A percentile compares a stretch with the other conserved stretches of the same genome.
Conservation (phyloP, 2,113 vertebrate species). For the Trochalopteron elliotii region DNA sequence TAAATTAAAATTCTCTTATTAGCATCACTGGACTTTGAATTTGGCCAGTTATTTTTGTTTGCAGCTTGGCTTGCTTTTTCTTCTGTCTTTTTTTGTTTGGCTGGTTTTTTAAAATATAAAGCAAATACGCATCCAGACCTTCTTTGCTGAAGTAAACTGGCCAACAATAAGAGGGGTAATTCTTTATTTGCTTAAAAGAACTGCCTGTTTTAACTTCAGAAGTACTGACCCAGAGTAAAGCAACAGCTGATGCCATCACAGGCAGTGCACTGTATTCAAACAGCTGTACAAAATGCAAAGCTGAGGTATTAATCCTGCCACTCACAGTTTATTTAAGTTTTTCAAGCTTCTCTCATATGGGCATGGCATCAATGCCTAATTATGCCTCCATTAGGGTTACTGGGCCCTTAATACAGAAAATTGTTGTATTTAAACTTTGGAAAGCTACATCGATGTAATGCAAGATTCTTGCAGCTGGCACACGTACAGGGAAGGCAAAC, state of each 20-base stretch:
- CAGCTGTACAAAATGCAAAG: conserved; percentile 53
- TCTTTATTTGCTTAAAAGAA: conserved; percentile 13
- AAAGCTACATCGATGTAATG: not conserved
- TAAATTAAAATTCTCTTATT: conserved; percentile 16
- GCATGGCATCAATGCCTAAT: conserved; percentile 56
- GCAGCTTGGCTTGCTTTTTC: not conserved
- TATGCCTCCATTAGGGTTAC: conserved; percentile 36
- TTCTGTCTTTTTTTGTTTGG: not conserved
- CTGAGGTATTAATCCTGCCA: conserved; percentile 44
- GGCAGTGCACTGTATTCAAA: conserved; percentile 56
- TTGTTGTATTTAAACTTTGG: conserved; percentile 53
- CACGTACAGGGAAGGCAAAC: not conserved
- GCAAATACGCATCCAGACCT: not conserved
- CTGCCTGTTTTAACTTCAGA: conserved; percentile 30
- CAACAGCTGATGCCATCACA: conserved; percentile 49
- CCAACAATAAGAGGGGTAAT: not conserved
- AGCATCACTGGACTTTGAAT: not conserved
- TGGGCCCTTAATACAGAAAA: conserved; percentile 50
- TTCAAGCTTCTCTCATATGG: conserved; percentile 53
- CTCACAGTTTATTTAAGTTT: conserved; percentile 63
- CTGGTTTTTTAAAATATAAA: not conserved
- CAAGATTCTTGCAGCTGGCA: conserved; percentile 1
- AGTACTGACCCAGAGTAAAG: not conserved
- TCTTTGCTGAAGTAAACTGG: not conserved
- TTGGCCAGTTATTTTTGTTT: not conserved